These are phyloP conservation scores for Tortrix viridana DNA, from an alignment of 2,888 invertebrate species.

Conservation along the genomic window DNA sequence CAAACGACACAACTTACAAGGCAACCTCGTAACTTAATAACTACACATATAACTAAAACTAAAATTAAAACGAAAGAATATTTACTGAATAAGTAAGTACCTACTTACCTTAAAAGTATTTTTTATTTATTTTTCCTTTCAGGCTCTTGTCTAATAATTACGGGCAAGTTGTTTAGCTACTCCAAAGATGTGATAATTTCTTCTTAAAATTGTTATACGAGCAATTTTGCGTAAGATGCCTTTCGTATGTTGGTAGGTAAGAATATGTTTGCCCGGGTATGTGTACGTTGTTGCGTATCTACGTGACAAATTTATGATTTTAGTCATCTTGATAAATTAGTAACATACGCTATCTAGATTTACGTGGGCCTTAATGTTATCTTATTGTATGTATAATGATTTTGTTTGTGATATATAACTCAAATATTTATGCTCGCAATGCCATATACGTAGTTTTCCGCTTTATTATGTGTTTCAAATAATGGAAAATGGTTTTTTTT, in stretches of 20 bases:
- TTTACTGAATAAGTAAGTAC: too few species aligned
- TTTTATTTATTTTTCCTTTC: too few species aligned
- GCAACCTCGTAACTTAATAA: too few species aligned
- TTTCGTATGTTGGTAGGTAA: conserved; percentile 16
- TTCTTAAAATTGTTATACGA: neutral
- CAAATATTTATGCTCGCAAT: conserved; percentile 37
- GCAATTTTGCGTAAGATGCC: conserved; percentile 19
- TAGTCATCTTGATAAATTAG: conserved; percentile 68
- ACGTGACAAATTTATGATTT: conserved; percentile 71
- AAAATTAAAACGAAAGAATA: too few species aligned
- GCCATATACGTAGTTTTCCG: conserved; percentile 12
- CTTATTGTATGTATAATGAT: conserved; percentile 32
- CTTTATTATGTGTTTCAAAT: neutral
- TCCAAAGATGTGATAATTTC: neutral
- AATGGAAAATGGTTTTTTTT: neutral
- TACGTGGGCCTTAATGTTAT: conserved; percentile 49
- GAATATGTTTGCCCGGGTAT: conserved; percentile 50
- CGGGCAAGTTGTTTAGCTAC: too few species aligned
- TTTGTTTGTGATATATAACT: conserved; percentile 37
- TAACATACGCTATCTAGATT: conserved; percentile 62
- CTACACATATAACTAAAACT: too few species aligned
- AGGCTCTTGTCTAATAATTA: too few species aligned
- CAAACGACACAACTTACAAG: too few species aligned
- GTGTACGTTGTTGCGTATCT: conserved; percentile 46
- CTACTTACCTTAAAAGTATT: too few species aligned